Percentiles rank a stretch among this genome's conserved stretches.
Conservation (phyloP, 2,113 vertebrate species). For the Ariopsis seemanni region DNA sequence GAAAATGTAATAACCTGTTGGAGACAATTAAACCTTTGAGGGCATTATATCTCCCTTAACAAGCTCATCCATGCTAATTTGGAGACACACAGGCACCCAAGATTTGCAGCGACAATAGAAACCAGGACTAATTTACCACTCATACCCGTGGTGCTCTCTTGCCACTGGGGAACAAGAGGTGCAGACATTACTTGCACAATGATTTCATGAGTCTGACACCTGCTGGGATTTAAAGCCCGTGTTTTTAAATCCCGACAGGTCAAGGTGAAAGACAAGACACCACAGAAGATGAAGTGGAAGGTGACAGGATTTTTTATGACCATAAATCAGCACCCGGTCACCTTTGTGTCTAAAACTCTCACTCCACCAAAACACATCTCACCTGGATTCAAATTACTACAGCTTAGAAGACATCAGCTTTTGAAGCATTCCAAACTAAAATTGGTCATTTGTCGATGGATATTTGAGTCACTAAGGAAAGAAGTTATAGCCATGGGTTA, state of each 20-base stretch:
- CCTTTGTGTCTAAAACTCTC: not conserved
- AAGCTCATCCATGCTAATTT: conserved; percentile 32
- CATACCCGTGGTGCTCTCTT: not conserved
- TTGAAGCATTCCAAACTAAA: not conserved
- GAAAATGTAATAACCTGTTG: conserved; percentile 15
- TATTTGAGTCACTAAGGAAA: conserved; percentile 23
- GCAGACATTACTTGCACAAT: conserved; percentile 42
- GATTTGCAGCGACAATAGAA: conserved; percentile 40
- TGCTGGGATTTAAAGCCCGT: conserved; percentile 17
- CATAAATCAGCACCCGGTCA: conserved; percentile 31
- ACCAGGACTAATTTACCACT: conserved; percentile 37
- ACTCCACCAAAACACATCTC: conserved; percentile 10
- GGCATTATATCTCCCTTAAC: conserved; percentile 31
- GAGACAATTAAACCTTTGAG: conserved; percentile 28
- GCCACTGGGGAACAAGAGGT: conserved; percentile 30
- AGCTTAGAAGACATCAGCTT: conserved; percentile 29
- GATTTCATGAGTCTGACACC: conserved; percentile 45
- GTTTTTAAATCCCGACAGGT: conserved; percentile 39
- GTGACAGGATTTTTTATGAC: conserved; percentile 47
- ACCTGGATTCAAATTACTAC: not conserved
- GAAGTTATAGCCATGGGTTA: conserved; percentile 4
- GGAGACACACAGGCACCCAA: not conserved
- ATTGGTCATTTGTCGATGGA: not conserved
- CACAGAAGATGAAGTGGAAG: conserved; percentile 45
- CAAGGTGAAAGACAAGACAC: conserved; percentile 38